Percentiles rank a stretch among this genome's conserved stretches.
These are phyloP conservation scores for Umimayanthus kanabou DNA, from an alignment of 92 coral and sea anemone genomes.

Conservation along the genomic window DNA sequence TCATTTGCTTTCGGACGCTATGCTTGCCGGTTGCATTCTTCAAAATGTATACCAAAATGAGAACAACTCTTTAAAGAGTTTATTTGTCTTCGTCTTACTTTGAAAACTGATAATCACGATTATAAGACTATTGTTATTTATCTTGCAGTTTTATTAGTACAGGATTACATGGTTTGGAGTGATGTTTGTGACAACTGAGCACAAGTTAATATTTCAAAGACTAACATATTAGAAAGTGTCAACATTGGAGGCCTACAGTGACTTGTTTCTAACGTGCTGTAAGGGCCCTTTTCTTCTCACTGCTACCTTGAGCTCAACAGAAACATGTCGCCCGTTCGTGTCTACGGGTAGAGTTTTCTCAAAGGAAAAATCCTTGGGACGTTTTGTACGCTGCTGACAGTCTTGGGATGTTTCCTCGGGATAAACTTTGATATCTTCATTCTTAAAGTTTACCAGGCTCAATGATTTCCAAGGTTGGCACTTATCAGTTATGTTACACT, in stretches of 20 bases:
- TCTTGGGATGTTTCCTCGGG: neutral
- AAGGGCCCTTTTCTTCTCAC: neutral
- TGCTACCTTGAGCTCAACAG: conserved; percentile 32
- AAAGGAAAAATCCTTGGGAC: neutral
- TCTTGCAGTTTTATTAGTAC: too few species aligned
- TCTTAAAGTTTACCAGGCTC: conserved; percentile 21
- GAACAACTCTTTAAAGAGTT: too few species aligned
- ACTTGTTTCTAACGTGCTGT: conserved; percentile 18
- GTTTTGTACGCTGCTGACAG: neutral
- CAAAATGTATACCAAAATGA: too few species aligned
- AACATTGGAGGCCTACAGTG: neutral
- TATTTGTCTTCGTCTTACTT: too few species aligned
- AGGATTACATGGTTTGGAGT: too few species aligned
- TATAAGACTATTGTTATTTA: too few species aligned
- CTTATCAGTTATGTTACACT: neutral
- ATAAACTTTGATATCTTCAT: neutral
- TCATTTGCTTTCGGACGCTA: too few species aligned
- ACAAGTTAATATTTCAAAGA: too few species aligned
- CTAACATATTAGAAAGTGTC: too few species aligned
- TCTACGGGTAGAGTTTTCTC: conserved; percentile 8
- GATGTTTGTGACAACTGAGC: too few species aligned
- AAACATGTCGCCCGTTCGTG: neutral
- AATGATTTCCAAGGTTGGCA: neutral
- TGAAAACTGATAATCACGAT: too few species aligned
- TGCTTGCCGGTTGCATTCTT: too few species aligned